Conservation (phyloP, 2,113 vertebrate species). For the Rhabdornis inornatus region DNA sequence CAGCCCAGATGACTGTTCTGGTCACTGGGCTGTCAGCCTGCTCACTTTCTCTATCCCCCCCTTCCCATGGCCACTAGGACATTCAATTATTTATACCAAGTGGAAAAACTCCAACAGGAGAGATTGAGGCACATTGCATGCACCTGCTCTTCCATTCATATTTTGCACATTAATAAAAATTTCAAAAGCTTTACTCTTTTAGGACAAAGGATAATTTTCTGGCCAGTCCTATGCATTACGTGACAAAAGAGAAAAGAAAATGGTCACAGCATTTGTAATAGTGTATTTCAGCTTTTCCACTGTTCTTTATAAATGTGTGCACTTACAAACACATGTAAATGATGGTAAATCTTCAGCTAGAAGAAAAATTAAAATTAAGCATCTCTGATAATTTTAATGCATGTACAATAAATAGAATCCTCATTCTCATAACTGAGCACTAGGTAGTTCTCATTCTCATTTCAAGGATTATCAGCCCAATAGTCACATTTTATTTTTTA, state of each 20-base stretch:
- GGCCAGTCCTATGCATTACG: background rate
- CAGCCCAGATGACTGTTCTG: background rate
- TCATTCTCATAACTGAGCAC: background rate
- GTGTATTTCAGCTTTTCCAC: background rate
- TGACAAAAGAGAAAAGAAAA: background rate
- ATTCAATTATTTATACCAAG: conserved; percentile 38
- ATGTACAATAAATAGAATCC: background rate
- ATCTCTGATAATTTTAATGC: background rate
- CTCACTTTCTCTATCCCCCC: background rate
- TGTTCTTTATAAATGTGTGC: background rate
- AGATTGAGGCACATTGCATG: background rate
- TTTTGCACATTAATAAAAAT: conserved; percentile 45
- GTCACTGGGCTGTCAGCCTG: background rate
- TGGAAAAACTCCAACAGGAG: background rate
- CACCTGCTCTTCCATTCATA: conserved; percentile 14
- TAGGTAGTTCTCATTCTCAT: background rate
- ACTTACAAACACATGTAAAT: background rate
- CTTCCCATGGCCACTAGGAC: background rate
- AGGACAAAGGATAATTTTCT: background rate
- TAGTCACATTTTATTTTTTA: background rate
- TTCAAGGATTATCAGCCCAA: background rate
- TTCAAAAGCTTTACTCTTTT: background rate
- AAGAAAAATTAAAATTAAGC: background rate
- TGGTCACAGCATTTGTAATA: background rate
- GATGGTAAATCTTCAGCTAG: background rate